Conservation (phyloP, 2,888 invertebrate species). For the Erebia palarica region DNA sequence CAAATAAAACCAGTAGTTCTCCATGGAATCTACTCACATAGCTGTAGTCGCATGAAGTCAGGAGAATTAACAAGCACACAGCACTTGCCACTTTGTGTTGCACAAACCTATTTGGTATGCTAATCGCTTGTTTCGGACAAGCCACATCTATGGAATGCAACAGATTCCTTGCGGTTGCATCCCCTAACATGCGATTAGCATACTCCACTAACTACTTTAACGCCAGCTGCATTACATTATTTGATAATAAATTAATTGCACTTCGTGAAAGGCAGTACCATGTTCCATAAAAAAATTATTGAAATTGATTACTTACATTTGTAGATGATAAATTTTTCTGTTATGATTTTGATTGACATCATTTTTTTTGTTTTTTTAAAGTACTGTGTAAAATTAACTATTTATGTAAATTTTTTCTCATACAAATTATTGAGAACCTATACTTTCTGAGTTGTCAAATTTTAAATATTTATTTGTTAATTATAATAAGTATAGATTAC, state of each 20-base stretch:
- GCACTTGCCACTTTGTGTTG: conserved; percentile 24
- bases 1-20: not conserved
- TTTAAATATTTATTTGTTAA: too few species aligned
- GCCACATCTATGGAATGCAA: not conserved
- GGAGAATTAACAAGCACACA: conserved; percentile 17
- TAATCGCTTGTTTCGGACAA: not conserved
- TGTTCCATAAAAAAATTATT: too few species aligned
- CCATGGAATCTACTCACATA: not conserved
- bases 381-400: not conserved
- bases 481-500: too few species aligned
- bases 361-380: not conserved
- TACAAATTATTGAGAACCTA: too few species aligned
- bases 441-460: too few species aligned
- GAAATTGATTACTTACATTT: too few species aligned
- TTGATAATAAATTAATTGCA: conserved; percentile 14
- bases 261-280: not conserved
- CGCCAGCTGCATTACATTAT: conserved; percentile 37
- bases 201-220: conserved; percentile 17
- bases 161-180: too few species aligned
- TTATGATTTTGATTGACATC: not conserved
- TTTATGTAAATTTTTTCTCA: too few species aligned
- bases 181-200: not conserved
- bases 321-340: too few species aligned
- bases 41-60: not conserved
- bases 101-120: conserved; percentile 23